Conservation (phyloP, 2,113 vertebrate genomes). For the Vanacampus margaritifer region DNA sequence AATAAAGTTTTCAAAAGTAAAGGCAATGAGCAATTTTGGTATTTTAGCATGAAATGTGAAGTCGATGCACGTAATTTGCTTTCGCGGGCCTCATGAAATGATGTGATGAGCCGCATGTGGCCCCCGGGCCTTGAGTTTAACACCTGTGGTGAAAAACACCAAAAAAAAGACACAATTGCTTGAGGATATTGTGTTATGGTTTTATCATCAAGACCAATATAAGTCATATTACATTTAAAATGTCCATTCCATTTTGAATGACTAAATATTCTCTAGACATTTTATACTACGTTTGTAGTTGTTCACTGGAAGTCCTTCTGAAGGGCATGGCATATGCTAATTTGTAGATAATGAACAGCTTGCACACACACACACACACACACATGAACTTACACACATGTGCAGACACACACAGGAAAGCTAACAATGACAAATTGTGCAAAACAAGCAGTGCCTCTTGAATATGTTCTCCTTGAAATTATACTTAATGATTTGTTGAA, state of each 20-base stretch:
- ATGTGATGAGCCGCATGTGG: too few species aligned
- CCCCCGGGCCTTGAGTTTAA: too few species aligned
- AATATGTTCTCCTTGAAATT: constrained; percentile 27
- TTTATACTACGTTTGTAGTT: constrained; percentile 17
- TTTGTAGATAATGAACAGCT: constrained; percentile 19
- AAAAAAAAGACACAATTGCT: constrained; percentile 22
- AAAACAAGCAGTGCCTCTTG: constrained; percentile 29
- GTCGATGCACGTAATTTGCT: too few species aligned
- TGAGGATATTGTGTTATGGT: constrained; percentile 53
- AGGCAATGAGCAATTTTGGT: too few species aligned
- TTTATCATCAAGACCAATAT: constrained; percentile 48
- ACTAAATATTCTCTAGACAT: constrained; percentile 29
- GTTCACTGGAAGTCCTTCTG: constrained; percentile 47
- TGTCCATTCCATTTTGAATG: constrained; percentile 53
- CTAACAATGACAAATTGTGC: constrained; percentile 20
- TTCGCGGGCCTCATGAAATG: too few species aligned
- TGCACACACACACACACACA: constrained; percentile 30
- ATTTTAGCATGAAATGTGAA: too few species aligned
- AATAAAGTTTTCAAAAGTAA: too few species aligned
- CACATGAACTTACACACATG: not conserved
- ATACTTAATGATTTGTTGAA: constrained; percentile 5
- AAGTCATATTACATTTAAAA: constrained; percentile 40
- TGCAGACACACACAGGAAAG: not conserved
- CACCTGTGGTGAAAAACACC: not conserved
- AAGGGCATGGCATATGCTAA: constrained; percentile 19